phyloP scores from a whole-genome alignment of 1,140 invertebrate genomes.

The Trichoplusia ni region DNA sequence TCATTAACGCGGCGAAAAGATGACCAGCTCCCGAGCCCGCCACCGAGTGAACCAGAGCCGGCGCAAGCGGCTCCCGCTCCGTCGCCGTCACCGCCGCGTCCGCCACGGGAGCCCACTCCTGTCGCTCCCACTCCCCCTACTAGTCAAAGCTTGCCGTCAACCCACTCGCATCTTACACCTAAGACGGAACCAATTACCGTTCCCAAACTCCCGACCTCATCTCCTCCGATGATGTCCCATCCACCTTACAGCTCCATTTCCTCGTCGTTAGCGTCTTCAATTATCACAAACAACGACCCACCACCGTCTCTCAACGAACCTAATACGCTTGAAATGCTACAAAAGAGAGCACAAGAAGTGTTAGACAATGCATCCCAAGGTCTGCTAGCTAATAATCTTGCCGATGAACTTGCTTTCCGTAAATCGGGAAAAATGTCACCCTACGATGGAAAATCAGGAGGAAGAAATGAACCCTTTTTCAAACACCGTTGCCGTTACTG shows the following conservation, averaged over 20 bases:
- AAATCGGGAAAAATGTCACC: constrained; percentile 89
- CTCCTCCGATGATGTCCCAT: constrained; percentile 75
- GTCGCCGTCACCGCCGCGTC: constrained; percentile 77
- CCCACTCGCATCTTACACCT: constrained; percentile 69
- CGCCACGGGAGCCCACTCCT: constrained; percentile 79
- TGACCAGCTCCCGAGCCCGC: constrained; percentile 76
- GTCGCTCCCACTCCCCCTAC: constrained; percentile 72
- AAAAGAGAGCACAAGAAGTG: constrained; percentile 94
- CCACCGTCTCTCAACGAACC: constrained; percentile 91
- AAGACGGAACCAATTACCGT: constrained; percentile 77
- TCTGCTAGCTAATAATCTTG: constrained; percentile 92
- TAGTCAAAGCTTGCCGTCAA: constrained; percentile 78
- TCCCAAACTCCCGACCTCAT: constrained; percentile 80
- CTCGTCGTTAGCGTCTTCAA: constrained; percentile 91
- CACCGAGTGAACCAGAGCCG: constrained; percentile 76
- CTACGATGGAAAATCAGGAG: constrained; percentile 89
- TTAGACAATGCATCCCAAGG: constrained; percentile 95
- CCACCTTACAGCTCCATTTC: constrained; percentile 83
- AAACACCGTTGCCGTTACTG: constrained; percentile 99
- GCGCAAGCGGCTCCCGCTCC: constrained; percentile 68
- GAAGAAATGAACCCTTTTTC: constrained; percentile 95
- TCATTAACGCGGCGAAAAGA: constrained; percentile 86
- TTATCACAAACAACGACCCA: constrained; percentile 93
- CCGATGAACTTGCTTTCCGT: constrained; percentile 92
- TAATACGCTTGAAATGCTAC: constrained; percentile 95